A percentile compares a stretch with the other conserved stretches of the same genome.
Evolutionary conservation across 2,888 invertebrate genomes (phyloP).

Genomic region (Dione juno): DNA sequence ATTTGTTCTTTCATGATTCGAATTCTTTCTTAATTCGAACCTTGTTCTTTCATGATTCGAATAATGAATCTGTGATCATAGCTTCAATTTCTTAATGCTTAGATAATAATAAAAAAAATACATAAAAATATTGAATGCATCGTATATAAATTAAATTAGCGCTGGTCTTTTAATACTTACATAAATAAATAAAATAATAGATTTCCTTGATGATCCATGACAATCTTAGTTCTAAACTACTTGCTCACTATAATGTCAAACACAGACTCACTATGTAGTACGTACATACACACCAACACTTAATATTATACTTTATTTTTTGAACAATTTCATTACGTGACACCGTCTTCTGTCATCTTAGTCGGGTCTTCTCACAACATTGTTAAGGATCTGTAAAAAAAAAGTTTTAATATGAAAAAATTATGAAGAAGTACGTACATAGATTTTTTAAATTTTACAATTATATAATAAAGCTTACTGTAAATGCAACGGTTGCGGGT

Average conservation of each 20-base stretch:
- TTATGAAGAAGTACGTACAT: background rate
- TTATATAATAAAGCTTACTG: too few species aligned
- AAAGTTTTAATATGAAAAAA: conserved; percentile 22
- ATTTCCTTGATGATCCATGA: conserved; percentile 54
- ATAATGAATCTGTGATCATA: too few species aligned
- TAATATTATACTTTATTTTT: conserved; percentile 45
- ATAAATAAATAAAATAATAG: conserved; percentile 64
- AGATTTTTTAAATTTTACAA: too few species aligned
- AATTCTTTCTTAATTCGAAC: too few species aligned
- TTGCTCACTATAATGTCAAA: conserved; percentile 30
- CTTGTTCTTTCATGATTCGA: too few species aligned
- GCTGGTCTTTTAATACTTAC: conserved; percentile 60
- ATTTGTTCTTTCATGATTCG: too few species aligned
- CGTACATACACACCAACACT: conserved; percentile 27
- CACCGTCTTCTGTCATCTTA: conserved; percentile 61
- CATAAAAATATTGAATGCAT: background rate
- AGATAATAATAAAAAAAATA: too few species aligned
- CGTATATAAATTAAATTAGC: background rate
- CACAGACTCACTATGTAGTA: background rate
- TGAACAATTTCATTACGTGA: conserved; percentile 56
- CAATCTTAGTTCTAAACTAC: conserved; percentile 6
- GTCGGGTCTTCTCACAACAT: conserved; percentile 43
- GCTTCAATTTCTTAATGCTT: too few species aligned
- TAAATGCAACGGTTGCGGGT: too few species aligned
- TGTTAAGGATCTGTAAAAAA: conserved; percentile 59